Evolutionary conservation across 2,888 invertebrate species (phyloP).

Genomic region (Drosophila peninsularis): DNA sequence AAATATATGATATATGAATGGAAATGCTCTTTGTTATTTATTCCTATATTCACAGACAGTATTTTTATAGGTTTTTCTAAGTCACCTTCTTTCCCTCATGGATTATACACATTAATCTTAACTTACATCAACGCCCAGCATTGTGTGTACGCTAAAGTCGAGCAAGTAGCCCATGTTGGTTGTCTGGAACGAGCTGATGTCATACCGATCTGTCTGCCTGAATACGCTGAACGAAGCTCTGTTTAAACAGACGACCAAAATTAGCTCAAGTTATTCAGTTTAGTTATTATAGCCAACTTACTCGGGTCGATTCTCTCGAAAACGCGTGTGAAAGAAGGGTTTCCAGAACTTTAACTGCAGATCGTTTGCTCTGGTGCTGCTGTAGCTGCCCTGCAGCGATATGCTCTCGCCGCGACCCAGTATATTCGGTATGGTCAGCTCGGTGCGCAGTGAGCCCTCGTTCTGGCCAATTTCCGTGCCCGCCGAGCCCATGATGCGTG

Average conservation of each 20-base stretch:
- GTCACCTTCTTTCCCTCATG: too few relatives aligned
- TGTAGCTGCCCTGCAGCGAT: slow-evolving; percentile 93
- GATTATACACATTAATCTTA: too few relatives aligned
- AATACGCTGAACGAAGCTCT: slow-evolving; percentile 91
- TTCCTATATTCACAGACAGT: too few relatives aligned
- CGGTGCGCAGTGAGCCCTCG: slow-evolving; percentile 90
- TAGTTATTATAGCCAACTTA: slow-evolving; percentile 84
- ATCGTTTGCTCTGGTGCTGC: slow-evolving; percentile 92
- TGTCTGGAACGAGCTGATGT: slow-evolving; percentile 89
- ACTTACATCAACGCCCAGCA: slow-evolving; percentile 86
- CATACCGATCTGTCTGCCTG: slow-evolving; percentile 86
- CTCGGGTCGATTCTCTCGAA: slow-evolving; percentile 87
- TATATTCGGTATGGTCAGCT: slow-evolving; percentile 92
- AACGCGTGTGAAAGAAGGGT: slow-evolving; percentile 90
- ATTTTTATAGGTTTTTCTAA: too few relatives aligned
- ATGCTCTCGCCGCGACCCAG: slow-evolving; percentile 94
- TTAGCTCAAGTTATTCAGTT: too few relatives aligned
- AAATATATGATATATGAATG: too few relatives aligned
- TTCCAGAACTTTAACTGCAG: slow-evolving; percentile 92
- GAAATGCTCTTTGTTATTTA: too few relatives aligned
- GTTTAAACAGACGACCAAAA: slow-evolving; percentile 32
- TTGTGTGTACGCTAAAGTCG: slow-evolving; percentile 88
- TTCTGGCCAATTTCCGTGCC: slow-evolving; percentile 96
- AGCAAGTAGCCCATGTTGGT: slow-evolving; percentile 91
- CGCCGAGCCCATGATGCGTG: slow-evolving; percentile 92